phyloP scores from a whole-genome alignment of 2,113 vertebrate genomes.

The Micromys minutus region DNA sequence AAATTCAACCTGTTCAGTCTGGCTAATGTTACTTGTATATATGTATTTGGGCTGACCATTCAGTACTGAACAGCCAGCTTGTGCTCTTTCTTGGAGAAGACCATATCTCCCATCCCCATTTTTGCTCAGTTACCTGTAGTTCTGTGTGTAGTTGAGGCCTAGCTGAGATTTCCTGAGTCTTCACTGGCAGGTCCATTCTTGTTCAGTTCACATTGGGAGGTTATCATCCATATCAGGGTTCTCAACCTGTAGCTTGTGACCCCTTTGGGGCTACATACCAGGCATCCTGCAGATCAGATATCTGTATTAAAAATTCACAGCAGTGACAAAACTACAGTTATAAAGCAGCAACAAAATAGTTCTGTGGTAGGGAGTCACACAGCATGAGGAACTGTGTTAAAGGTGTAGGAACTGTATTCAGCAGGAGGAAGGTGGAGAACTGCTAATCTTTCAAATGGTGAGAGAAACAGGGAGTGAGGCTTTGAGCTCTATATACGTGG shows the following conservation, averaged over 20 bases:
- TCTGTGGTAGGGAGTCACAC: no score
- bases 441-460: neutral
- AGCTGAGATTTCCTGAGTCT: neutral
- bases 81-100: neutral
- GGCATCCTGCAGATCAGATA: neutral
- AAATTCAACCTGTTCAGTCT: neutral
- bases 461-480: neutral
- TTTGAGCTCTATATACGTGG: neutral
- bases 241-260: neutral
- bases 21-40: neutral
- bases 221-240: neutral
- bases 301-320: neutral
- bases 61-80: no score
- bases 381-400: neutral
- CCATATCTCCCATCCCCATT: neutral
- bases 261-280: neutral
- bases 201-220: neutral
- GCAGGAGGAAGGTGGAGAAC: neutral
- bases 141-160: neutral
- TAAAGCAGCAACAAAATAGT: neutral
- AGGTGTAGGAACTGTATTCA: no score
- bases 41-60: neutral
- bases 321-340: neutral
- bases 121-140: neutral
- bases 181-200: neutral